Evolutionary conservation across 2,113 vertebrate genomes (phyloP).

Genomic region (Thalassarche chlororhynchos): DNA sequence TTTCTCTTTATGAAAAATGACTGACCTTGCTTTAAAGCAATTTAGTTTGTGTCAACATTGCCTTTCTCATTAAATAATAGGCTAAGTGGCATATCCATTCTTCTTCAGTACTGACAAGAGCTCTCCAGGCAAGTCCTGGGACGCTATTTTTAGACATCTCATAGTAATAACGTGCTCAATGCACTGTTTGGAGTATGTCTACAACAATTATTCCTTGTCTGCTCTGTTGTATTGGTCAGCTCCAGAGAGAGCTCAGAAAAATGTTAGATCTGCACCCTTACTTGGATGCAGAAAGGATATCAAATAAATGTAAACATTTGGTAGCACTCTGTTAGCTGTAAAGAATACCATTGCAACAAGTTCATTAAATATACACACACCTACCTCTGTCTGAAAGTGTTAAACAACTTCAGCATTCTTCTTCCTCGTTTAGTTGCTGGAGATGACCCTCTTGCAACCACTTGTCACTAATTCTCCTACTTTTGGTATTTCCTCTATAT

Average conservation of each 20-base stretch:
- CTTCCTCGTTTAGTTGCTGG: neutral
- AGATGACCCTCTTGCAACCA: neutral
- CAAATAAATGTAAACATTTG: neutral
- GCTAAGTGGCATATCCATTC: slow-evolving; percentile 43
- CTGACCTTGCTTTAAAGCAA: slow-evolving; percentile 62
- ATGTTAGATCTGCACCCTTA: neutral
- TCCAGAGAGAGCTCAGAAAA: slow-evolving; percentile 7
- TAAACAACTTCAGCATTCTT: neutral
- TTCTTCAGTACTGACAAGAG: slow-evolving; percentile 23
- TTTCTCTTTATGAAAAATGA: slow-evolving; percentile 48
- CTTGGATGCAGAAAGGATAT: neutral
- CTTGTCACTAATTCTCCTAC: neutral
- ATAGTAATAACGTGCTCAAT: neutral
- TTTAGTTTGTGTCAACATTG: slow-evolving; percentile 60
- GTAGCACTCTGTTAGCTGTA: neutral
- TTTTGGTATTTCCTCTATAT: neutral
- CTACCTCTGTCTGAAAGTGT: neutral
- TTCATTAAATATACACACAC: neutral
- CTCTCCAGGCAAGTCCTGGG: slow-evolving; percentile 25
- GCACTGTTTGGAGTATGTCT: neutral
- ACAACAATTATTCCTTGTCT: slow-evolving; percentile 34
- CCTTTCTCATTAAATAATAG: slow-evolving; percentile 56
- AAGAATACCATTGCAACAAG: neutral
- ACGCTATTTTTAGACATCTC: slow-evolving; percentile 45
- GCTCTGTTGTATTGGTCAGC: neutral